Percentiles rank a stretch among this genome's conserved stretches.
These are phyloP conservation scores for Sinocyclocheilus anshuiensis DNA, from an alignment of 2,113 vertebrate genomes.

Conservation along the genomic window DNA sequence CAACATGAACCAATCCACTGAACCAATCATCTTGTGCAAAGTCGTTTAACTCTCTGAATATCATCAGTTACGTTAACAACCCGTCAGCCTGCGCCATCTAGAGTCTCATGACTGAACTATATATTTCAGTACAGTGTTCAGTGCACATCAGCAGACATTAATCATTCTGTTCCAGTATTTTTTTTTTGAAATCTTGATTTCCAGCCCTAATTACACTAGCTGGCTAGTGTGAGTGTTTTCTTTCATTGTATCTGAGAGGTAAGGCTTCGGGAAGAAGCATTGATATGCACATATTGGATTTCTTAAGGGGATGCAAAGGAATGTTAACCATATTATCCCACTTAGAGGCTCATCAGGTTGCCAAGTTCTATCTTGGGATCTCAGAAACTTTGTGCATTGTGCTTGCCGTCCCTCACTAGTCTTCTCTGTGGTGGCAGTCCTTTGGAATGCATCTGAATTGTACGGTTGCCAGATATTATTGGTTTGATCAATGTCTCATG, in stretches of 20 bases:
- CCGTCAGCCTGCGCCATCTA: no score
- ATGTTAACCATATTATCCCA: conserved; percentile 56
- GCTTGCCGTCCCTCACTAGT: neutral
- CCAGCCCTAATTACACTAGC: conserved; percentile 23
- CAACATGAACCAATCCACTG: no score
- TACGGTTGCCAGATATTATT: conserved; percentile 29
- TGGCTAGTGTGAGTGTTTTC: conserved; percentile 19
- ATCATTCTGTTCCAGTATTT: neutral
- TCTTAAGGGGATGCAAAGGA: conserved; percentile 55
- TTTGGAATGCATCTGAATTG: conserved; percentile 27
- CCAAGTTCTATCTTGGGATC: conserved; percentile 50
- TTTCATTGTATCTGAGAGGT: conserved; percentile 45
- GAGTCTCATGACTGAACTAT: no score
- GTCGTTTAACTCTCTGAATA: no score
- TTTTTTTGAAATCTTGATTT: conserved; percentile 18
- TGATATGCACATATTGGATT: conserved; percentile 56
- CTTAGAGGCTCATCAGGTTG: conserved; percentile 48
- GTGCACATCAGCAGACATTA: neutral
- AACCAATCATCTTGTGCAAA: no score
- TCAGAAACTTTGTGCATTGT: conserved; percentile 39
- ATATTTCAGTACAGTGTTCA: neutral
- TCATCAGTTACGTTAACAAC: no score
- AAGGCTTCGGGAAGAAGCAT: conserved; percentile 39
- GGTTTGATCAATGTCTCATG: conserved; percentile 4
- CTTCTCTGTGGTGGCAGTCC: conserved; percentile 15